Base-by-base conservation (phyloP, 2,797 vertebrate genomes). In the Tokudaia muenninki region DNA sequence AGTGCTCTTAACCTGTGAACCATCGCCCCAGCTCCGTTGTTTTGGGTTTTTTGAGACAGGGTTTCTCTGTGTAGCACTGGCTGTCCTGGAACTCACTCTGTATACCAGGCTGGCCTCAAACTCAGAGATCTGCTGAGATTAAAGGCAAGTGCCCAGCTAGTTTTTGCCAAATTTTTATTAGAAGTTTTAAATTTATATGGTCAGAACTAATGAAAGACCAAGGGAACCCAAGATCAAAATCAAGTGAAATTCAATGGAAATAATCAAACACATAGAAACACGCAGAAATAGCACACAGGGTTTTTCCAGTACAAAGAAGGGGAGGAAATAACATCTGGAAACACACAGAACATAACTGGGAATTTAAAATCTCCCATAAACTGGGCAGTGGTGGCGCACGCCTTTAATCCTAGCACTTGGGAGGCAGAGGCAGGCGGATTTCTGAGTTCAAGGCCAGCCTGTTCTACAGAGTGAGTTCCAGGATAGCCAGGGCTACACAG, bases 221-320 rank as follows among this genome's bases (percentile, higher is more conserved):
- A 87, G 12, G 3, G 47, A 37, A 5, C 41, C 2, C 34, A 17
- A 37, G 31, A 70, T n/a, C 63, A 70, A 70, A 87, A 72, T 52
- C 21, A 72, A 70, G 70, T 55, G 65, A 55, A 87, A 72, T 47
- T 84, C 31, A 52, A 13, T 1, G 8, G 65, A 55, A 70, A 55
- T n/a, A n/a, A 16, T 37, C 0, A 8, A 87, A 26, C 0, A 8
- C 34, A 34, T 14, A 72, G 83, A 72, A 37, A 87, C 26, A 34
- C 0, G 21, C 31, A 52, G n/a, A 70, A 70, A n/a, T 34, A 86
- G 61, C 3, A 0, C 17, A 7, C 19, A 0, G 11, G 2, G 16
- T 31, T 26, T 70, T 87, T 70, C 34, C 34, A 52, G 65, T 10
- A 37, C 47, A 37, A 50, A 26, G 24, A 50, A 26, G 47, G 2